phyloP scores from a whole-genome alignment of 53 echinoderm and acorn worm species.

The Echinometra lucunter region DNA sequence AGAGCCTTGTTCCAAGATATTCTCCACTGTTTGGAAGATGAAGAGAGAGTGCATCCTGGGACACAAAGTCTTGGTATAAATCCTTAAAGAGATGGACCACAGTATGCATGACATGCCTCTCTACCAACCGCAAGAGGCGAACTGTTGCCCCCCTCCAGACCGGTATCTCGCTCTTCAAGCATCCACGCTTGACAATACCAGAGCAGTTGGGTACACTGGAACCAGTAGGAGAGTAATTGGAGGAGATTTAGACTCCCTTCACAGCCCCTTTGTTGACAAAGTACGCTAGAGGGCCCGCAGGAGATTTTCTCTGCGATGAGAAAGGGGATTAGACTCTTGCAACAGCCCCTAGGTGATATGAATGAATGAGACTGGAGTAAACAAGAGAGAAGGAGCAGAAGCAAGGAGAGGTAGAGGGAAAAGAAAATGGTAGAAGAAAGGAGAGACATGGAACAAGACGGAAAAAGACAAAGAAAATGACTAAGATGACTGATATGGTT shows the following conservation, averaged over 20 bases:
- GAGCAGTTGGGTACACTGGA: constrained; percentile 4
- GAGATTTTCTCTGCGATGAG: not conserved
- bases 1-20: not conserved
- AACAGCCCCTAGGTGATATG: constrained; percentile 36
- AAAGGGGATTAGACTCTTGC: constrained; percentile 37
- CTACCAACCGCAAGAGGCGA: not conserved
- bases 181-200: not conserved
- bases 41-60: not conserved
- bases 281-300: not conserved
- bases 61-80: not conserved
- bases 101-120: constrained; percentile 23
- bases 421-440: not conserved
- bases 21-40: not conserved
- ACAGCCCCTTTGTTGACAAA: constrained; percentile 40
- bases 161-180: constrained; percentile 2
- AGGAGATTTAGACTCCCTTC: constrained; percentile 35
- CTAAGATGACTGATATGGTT: not conserved
- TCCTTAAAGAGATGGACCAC: constrained; percentile 5
- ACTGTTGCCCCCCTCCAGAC: not conserved
- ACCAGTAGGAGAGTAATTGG: constrained; percentile 32
- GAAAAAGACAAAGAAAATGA: not conserved
- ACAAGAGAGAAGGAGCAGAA: not conserved
- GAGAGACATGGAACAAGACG: not conserved
- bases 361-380: not conserved
- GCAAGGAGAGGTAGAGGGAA: not conserved